Conservation (phyloP, 2,113 vertebrate genomes). For the Naja naja region DNA sequence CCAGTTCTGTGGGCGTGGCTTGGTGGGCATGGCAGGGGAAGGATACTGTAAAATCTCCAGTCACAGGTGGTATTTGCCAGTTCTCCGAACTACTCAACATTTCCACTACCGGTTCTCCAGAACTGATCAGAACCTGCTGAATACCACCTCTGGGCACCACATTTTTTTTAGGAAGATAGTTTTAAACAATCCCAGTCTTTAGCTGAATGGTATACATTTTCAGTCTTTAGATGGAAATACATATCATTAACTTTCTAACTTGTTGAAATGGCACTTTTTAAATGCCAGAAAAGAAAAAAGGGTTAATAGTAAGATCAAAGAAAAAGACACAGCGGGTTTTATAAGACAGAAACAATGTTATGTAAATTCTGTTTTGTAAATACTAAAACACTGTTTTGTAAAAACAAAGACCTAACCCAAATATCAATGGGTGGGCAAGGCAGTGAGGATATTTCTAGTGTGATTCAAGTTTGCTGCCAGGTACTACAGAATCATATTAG, state of each 20-base stretch:
- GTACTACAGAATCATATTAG: neutral
- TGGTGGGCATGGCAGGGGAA: too few relatives aligned
- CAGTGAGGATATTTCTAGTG: neutral
- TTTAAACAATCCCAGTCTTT: neutral
- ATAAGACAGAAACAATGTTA: neutral
- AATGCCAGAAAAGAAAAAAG: constrained; percentile 5
- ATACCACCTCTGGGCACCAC: too few relatives aligned
- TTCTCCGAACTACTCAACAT: too few relatives aligned
- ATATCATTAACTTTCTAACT: constrained; percentile 3
- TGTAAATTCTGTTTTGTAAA: neutral
- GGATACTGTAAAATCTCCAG: too few relatives aligned
- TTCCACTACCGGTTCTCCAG: too few relatives aligned
- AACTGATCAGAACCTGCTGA: too few relatives aligned
- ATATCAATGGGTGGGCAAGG: neutral
- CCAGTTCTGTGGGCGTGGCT: too few relatives aligned
- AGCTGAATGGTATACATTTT: neutral
- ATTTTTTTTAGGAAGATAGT: neutral
- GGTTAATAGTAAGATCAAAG: neutral
- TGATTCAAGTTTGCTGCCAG: neutral
- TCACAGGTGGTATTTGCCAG: too few relatives aligned
- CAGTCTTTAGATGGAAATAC: neutral
- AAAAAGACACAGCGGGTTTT: neutral
- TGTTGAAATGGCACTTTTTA: constrained; percentile 27
- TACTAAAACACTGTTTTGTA: neutral
- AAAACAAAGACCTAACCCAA: neutral